Percentiles rank a stretch among this genome's conserved stretches.
These are phyloP conservation scores for Caenorhabditis briggsae DNA, from an alignment of 1,140 invertebrate species.

Conservation along the genomic window DNA sequence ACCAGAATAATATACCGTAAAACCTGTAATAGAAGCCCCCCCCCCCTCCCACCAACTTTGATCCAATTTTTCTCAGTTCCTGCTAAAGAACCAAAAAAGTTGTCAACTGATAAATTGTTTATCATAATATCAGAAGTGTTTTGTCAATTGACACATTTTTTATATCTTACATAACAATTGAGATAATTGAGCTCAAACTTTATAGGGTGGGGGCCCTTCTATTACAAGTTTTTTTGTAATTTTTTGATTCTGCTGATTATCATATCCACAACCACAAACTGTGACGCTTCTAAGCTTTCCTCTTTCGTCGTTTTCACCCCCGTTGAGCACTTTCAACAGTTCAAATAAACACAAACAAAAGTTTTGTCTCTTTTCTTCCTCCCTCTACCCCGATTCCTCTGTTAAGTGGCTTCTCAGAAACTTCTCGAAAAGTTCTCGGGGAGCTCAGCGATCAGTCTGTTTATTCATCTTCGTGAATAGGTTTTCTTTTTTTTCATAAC, in stretches of 20 bases:
- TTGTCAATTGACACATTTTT: too few species aligned
- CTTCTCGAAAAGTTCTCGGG: slow-evolving; percentile 43
- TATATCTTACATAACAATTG: too few species aligned
- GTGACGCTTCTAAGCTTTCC: background rate
- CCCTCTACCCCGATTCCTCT: background rate
- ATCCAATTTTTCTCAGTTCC: too few species aligned
- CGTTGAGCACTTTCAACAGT: slow-evolving; percentile 43
- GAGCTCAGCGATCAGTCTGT: slow-evolving; percentile 46
- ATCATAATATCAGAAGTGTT: too few species aligned
- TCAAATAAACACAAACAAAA: slow-evolving; percentile 40
- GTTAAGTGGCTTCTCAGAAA: slow-evolving; percentile 37
- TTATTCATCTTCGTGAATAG: slow-evolving; percentile 50
- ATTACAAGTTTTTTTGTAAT: too few species aligned
- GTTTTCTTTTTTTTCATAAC: slow-evolving; percentile 6
- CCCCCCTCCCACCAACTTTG: too few species aligned
- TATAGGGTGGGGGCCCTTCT: too few species aligned
- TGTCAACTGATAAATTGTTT: too few species aligned
- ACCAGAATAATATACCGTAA: too few species aligned
- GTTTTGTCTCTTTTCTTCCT: background rate
- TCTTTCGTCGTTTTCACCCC: background rate
- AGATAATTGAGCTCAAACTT: too few species aligned
- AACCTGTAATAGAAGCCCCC: too few species aligned
- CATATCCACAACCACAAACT: background rate
- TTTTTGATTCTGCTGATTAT: background rate
- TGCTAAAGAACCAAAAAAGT: too few species aligned